Evolutionary conservation across 2,888 invertebrate species (phyloP), one percentile per base, ranked within the genome.

Genomic region (Lepidochrysops patricia): DNA sequence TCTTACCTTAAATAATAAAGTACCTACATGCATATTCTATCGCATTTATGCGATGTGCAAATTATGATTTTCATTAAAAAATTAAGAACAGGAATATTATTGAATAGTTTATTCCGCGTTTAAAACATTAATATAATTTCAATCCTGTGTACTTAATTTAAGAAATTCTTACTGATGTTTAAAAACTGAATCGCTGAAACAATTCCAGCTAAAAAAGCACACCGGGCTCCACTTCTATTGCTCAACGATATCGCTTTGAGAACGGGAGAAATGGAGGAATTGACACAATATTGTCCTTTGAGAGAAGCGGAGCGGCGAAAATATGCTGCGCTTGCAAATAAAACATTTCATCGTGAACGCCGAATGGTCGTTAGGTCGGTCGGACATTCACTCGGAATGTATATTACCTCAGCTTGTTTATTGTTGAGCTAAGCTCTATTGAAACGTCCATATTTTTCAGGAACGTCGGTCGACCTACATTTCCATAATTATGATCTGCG

Each of bases 201-300:
- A 15, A 15, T 2, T 13, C 1, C 15, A 6, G 5, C 4, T 35
- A 13, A 35, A 13, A 43, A 43, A 9, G 19, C 43, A 9, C 23
- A 29, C 6, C 29, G 29, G 43, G 9, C 1, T 19, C 7, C 19
- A 43, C 71, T 70, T 69, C 70, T 70, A 72, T 68, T 70, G 69
- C 68, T 70, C 15, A 75, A 75, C 80, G 78, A 77, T 74, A 79
- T 77, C 72, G 73, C 72, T 73, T 72, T 72, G 73, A 72, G 72
- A 73, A 74, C 70, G 73, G 73, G 75, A 67, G 71, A 79, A 73
- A 74, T 70, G 73, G 73, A 74, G 67, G 71, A 79, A 80, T 80
- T 76, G 79, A 77, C 76, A 76, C 73, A 79, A 77, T 77, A 79
- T 79, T 77, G 77, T 77, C 77, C 77, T 77, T 73, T 62, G 58